Evolutionary conservation across 2,797 vertebrate genomes (phyloP).

Genomic region (Otolemur crassicaudatus): DNA sequence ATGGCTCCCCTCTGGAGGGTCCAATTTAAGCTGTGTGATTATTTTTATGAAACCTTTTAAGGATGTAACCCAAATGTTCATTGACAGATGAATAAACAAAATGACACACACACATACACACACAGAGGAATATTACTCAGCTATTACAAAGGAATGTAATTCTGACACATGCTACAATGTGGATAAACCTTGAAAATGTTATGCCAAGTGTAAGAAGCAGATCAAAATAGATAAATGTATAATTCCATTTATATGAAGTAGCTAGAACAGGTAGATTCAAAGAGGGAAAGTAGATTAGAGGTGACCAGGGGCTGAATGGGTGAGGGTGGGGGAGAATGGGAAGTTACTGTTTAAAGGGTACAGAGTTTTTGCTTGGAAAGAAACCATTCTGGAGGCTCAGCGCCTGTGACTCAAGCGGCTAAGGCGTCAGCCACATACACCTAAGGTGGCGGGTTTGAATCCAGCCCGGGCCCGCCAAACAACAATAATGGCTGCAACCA

Average conservation of each 20-base stretch:
- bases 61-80: conserved; percentile 4
- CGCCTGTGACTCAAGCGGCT: too few species aligned
- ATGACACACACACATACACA: not conserved
- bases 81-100: conserved; percentile 19
- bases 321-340: not conserved
- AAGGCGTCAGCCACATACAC: too few species aligned
- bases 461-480: too few species aligned
- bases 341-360: not conserved
- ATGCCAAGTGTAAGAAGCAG: not conserved
- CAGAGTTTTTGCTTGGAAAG: not conserved
- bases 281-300: not conserved
- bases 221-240: not conserved
- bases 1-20: not conserved
- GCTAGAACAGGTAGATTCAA: conserved; percentile 20
- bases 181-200: conserved; percentile 14
- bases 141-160: not conserved
- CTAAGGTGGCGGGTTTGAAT: too few species aligned
- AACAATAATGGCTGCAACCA: too few species aligned
- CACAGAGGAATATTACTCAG: not conserved
- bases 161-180: not conserved
- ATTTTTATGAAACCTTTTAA: conserved; percentile 3
- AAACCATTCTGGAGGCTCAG: not conserved
- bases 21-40: not conserved
- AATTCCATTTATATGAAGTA: conserved; percentile 1
- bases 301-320: not conserved